Percentiles rank a stretch among this genome's conserved stretches.
Evolutionary conservation across 1,140 invertebrate genomes (phyloP).

Genomic region (Musca domestica): DNA sequence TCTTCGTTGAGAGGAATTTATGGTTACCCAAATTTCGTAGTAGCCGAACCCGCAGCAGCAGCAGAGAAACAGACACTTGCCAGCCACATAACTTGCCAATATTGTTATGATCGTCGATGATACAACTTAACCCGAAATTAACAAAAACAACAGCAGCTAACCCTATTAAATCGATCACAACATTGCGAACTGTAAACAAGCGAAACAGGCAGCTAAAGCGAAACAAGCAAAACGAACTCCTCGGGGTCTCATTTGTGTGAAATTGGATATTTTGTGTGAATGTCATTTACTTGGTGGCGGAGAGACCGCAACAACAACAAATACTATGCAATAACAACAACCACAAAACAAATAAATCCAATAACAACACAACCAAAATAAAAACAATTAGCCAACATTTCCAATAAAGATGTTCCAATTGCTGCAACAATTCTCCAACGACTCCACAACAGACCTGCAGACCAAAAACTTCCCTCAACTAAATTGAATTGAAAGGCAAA

Average conservation of each 20-base stretch:
- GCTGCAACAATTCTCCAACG: neutral
- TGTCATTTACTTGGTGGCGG: neutral
- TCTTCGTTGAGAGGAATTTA: too few species aligned
- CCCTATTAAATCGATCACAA: too few species aligned
- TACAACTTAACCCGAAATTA: neutral
- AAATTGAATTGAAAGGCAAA: neutral
- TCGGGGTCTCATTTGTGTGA: neutral
- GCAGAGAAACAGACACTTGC: too few species aligned
- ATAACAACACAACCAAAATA: too few species aligned
- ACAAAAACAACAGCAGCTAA: neutral
- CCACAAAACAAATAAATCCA: too few species aligned
- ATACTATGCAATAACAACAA: too few species aligned
- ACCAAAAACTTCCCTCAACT: neutral
- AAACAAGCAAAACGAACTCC: neutral
- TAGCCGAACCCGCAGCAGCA: too few species aligned
- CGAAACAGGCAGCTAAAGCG: neutral
- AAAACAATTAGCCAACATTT: too few species aligned
- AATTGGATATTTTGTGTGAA: constrained; percentile 13
- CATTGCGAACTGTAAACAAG: too few species aligned
- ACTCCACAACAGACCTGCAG: neutral
- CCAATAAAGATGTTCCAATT: constrained; percentile 12
- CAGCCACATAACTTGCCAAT: too few species aligned
- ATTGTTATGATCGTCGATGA: neutral
- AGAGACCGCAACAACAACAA: too few species aligned
- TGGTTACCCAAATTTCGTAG: too few species aligned